phyloP scores from a whole-genome alignment of 2,888 invertebrate genomes.

The Erpobdella octoculata region DNA sequence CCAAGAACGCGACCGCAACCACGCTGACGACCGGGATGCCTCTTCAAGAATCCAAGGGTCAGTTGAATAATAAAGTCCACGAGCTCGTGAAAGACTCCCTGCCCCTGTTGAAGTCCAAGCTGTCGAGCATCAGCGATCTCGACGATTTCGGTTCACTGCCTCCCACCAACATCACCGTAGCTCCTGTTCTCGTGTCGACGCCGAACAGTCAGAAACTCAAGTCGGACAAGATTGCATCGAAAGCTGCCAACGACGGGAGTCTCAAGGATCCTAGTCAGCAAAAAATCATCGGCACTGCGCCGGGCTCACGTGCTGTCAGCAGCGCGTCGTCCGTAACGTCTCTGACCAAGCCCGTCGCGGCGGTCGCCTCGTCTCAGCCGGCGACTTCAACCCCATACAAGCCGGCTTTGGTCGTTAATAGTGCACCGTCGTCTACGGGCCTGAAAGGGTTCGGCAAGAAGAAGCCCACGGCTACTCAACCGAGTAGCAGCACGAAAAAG shows the following conservation, averaged over 20 bases:
- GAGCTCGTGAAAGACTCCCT: not conserved
- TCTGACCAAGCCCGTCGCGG: not conserved
- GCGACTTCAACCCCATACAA: not conserved
- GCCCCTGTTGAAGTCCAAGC: conserved; percentile 2
- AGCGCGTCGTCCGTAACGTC: not conserved
- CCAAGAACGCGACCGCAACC: not conserved
- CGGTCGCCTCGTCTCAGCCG: not conserved
- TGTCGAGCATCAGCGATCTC: conserved; percentile 47
- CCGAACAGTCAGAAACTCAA: not conserved
- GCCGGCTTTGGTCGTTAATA: not conserved
- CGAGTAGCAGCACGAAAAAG: conserved; percentile 2
- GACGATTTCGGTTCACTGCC: conserved; percentile 49
- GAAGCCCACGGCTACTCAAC: not conserved
- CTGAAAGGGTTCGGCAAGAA: conserved; percentile 15
- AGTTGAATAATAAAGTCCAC: not conserved
- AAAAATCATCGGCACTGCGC: not conserved
- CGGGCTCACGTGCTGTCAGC: not conserved
- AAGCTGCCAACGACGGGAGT: conserved; percentile 5
- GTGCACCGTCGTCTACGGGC: not conserved
- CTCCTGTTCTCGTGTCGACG: conserved; percentile 18
- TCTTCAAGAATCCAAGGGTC: conserved; percentile 16
- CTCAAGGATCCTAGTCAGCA: not conserved
- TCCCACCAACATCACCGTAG: conserved; percentile 13
- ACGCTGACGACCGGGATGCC: not conserved
- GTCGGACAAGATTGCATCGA: not conserved